Base-by-base conservation (phyloP, 2,113 vertebrate genomes). In the Rhinolophus ferrumequinum region DNA sequence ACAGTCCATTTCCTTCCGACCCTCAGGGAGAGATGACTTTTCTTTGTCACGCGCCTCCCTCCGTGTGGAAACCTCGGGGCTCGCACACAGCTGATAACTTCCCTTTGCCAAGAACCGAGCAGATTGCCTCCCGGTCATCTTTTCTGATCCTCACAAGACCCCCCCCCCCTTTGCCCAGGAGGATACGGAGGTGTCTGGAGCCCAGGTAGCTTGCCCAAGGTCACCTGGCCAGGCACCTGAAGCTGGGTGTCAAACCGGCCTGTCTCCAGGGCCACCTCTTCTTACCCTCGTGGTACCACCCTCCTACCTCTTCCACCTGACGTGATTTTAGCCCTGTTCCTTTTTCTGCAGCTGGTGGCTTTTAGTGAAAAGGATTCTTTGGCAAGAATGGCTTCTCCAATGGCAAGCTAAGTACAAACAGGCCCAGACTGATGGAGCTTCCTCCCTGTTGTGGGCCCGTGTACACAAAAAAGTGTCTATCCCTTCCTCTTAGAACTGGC, bases 101-200 rank as follows among this genome's bases (percentile, higher is more conserved):
- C 3, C 50, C 35, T 33, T 16, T 33, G 30, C 66, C 6, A 2
- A 56, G 88, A 50, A 11, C 30, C 0, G 0, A 12, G 14, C 28
- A 0, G 0, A 6, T 11, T 0, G 1, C 52, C 30, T 80, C 28
- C n/a, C 44, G 0, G 2, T 33, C 7, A 0, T 9, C 28, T 30
- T 0, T 4, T 33, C 21, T 3, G 10, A 11, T 52, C n/a, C 66
- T 52, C 64, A 19, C 52, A 52, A 72, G 81, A 58, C 13, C 30
- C 64, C 22, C 10, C 13, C 30, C 64, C 22, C 10, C 9, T 21
- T 47, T 44, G 54, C 60, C 22, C 2, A 0, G 35, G 77, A 92
- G 83, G 77, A 52, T 38, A 8, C 0, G 4, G 72, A 67, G 12
- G 44, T 50, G 58, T 62, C 52, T 6, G 28, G 54, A 50, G 30